phyloP scores from a whole-genome alignment of 2,113 vertebrate genomes.

The Electrona antarctica region DNA sequence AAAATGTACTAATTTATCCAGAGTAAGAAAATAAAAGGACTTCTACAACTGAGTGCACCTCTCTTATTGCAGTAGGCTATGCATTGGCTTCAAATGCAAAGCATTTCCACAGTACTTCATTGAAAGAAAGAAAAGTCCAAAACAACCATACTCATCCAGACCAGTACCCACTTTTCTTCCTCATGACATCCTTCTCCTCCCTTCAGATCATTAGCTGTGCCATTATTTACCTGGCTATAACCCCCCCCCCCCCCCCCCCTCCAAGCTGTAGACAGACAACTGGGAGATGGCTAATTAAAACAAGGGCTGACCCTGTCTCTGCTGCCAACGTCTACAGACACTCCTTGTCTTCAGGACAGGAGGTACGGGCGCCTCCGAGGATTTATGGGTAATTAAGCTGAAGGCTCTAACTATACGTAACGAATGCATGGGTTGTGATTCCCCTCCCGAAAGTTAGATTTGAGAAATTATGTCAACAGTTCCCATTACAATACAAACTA shows the following conservation, averaged over 20 bases:
- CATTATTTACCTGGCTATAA: conserved; percentile 1
- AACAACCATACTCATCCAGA: no score
- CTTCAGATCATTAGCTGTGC: conserved; percentile 3
- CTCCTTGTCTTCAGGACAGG: background rate
- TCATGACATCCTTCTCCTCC: conserved; percentile 4
- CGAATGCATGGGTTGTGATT: no score
- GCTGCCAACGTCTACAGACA: background rate
- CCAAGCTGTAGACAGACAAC: conserved; percentile 9
- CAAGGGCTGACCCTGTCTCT: conserved; percentile 10
- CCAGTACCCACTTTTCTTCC: background rate
- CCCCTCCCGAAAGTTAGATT: no score
- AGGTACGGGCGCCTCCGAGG: background rate
- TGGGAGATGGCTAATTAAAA: conserved; percentile 28
- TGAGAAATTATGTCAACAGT: no score
- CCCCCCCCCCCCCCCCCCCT: background rate
- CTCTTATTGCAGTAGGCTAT: no score
- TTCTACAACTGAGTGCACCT: background rate
- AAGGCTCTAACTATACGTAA: no score
- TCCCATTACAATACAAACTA: no score
- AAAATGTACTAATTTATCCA: no score
- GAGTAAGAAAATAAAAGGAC: no score
- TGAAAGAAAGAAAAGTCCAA: no score
- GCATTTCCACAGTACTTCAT: background rate
- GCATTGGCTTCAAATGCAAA: background rate
- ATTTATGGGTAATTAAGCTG: background rate